phyloP scores from a whole-genome alignment of 2,888 invertebrate species.

The Meliscaeva auricollis region DNA sequence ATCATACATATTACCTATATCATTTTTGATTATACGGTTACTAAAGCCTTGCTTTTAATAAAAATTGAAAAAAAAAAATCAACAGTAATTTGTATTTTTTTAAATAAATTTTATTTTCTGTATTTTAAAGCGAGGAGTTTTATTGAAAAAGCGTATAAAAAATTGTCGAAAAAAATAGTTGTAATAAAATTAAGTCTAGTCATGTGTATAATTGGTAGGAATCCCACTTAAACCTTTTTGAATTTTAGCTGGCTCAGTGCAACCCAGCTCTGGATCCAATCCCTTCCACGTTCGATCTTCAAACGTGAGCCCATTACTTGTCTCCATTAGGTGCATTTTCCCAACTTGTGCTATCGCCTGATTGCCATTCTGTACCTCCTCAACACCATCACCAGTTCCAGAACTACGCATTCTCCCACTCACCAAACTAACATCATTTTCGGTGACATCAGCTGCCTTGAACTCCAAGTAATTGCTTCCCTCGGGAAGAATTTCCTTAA shows the following conservation, averaged over 20 bases:
- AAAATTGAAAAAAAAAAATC: too few relatives aligned
- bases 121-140: slow-evolving; percentile 50
- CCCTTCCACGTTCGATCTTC: slow-evolving; percentile 92
- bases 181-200: slow-evolving; percentile 73
- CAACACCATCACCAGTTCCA: slow-evolving; percentile 47
- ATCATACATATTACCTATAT: too few relatives aligned
- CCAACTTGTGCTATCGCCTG: slow-evolving; percentile 81
- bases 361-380: slow-evolving; percentile 71
- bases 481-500: slow-evolving; percentile 89
- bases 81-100: too few relatives aligned
- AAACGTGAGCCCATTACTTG: slow-evolving; percentile 80
- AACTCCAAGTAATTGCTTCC: slow-evolving; percentile 85
- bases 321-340: slow-evolving; percentile 81
- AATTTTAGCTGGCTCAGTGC: slow-evolving; percentile 88
- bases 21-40: too few relatives aligned
- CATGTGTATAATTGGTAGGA: slow-evolving; percentile 87
- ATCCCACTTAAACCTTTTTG: slow-evolving; percentile 91
- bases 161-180: slow-evolving; percentile 27
- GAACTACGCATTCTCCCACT: slow-evolving; percentile 88
- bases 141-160: slow-evolving; percentile 45
- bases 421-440: slow-evolving; percentile 90
- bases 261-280: slow-evolving; percentile 91
- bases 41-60: too few relatives aligned
- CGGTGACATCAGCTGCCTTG: slow-evolving; percentile 83
- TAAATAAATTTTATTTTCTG: too few relatives aligned